A percentile compares a stretch with the other conserved stretches of the same genome.
Evolutionary conservation across 2,113 vertebrate species (phyloP).

Genomic region (Mus pahari): DNA sequence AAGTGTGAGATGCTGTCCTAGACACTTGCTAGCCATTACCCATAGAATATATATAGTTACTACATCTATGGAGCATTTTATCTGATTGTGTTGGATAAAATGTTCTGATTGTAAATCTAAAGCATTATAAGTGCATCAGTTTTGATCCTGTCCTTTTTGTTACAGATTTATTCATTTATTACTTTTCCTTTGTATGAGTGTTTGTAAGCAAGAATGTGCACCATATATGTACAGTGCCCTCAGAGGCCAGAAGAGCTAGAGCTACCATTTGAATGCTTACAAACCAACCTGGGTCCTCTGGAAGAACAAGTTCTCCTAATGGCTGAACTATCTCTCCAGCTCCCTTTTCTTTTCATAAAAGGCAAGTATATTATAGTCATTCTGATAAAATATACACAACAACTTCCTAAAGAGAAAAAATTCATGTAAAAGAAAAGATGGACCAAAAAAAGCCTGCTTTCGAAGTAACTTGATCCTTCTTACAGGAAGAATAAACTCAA

Average conservation of each 20-base stretch:
- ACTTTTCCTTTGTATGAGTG: background rate
- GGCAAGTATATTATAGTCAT: background rate
- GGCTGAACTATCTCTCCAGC: background rate
- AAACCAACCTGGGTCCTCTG: background rate
- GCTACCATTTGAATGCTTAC: background rate
- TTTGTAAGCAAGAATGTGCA: background rate
- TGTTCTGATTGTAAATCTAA: background rate
- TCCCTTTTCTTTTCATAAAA: too few species aligned
- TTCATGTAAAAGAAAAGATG: background rate
- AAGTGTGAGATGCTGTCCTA: background rate
- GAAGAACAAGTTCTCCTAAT: background rate
- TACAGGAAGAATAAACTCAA: background rate
- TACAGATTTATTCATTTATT: background rate
- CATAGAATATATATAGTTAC: background rate
- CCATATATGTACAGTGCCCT: background rate
- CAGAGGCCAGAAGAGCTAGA: background rate
- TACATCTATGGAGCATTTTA: conserved; percentile 22
- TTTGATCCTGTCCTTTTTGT: background rate
- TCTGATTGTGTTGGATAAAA: conserved; percentile 17
- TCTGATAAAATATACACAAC: background rate
- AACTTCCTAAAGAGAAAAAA: conserved; percentile 24
- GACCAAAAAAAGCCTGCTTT: background rate
- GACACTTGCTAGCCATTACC: background rate
- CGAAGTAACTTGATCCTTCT: conserved; percentile 11
- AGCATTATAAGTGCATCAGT: background rate